Evolutionary conservation across 1,140 invertebrate species (phyloP).

Genomic region (Mycetomoellerius zeteki): DNA sequence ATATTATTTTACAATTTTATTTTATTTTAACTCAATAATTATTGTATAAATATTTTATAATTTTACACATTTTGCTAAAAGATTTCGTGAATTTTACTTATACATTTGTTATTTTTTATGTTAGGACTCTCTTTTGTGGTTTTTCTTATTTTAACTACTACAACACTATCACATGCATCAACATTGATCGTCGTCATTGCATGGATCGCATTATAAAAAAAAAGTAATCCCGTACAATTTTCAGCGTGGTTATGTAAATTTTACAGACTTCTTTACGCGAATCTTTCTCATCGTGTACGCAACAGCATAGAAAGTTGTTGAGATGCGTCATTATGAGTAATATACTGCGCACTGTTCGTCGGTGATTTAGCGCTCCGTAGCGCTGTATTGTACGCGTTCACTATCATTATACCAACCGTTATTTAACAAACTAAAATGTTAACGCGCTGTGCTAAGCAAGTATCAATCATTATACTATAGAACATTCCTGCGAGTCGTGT

Average conservation of each 20-base stretch:
- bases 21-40: neutral
- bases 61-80: neutral
- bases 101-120: neutral
- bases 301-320: slow-evolving; percentile 19
- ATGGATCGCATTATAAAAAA: slow-evolving; percentile 11
- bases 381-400: neutral
- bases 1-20: no score
- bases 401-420: slow-evolving; percentile 27
- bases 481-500: neutral
- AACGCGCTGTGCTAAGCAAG: neutral
- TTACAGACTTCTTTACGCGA: neutral
- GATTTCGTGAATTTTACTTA: neutral
- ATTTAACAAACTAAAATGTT: slow-evolving; percentile 54
- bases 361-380: neutral
- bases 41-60: neutral
- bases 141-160: neutral
- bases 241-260: neutral
- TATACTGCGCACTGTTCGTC: slow-evolving; percentile 6
- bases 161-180: neutral
- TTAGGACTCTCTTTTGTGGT: neutral
- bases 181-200: neutral
- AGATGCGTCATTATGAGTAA: slow-evolving; percentile 3
- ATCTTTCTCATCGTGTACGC: neutral
- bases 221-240: slow-evolving; percentile 14
- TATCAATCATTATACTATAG: slow-evolving; percentile 18